Evolutionary conservation across 2,113 vertebrate species (phyloP).

Genomic region (Equus quagga): DNA sequence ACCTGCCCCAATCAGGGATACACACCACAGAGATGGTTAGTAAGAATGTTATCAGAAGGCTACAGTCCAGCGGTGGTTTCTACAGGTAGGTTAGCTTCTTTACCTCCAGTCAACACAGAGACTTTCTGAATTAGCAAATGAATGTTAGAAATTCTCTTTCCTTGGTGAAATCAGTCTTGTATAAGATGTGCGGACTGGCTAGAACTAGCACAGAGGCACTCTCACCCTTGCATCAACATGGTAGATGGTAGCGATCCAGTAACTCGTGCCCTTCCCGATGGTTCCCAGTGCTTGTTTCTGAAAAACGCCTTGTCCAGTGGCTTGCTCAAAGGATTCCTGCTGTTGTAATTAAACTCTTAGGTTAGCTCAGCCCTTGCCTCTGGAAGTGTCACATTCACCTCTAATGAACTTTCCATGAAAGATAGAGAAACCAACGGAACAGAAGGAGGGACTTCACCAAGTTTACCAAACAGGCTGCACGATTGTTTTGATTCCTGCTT

Average conservation of each 20-base stretch:
- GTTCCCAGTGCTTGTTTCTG: not conserved
- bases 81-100: not conserved
- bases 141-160: not conserved
- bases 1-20: not conserved
- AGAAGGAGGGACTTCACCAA: not conserved
- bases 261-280: not conserved
- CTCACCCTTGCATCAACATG: not conserved
- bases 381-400: not conserved
- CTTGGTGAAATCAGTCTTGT: not conserved
- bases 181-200: not conserved
- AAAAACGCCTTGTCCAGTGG: not conserved
- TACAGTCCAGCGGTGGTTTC: not conserved
- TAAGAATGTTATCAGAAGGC: not conserved
- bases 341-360: not conserved
- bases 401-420: not conserved
- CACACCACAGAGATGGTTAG: not conserved
- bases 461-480: not conserved
- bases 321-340: not conserved
- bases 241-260: not conserved
- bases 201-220: not conserved
- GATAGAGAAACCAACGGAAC: not conserved
- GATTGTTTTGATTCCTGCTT: not conserved
- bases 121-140: constrained; percentile 34
- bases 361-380: not conserved
- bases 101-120: not conserved